Base-by-base conservation (phyloP, 2,888 invertebrate genomes). In the Drosophila rubida region DNA sequence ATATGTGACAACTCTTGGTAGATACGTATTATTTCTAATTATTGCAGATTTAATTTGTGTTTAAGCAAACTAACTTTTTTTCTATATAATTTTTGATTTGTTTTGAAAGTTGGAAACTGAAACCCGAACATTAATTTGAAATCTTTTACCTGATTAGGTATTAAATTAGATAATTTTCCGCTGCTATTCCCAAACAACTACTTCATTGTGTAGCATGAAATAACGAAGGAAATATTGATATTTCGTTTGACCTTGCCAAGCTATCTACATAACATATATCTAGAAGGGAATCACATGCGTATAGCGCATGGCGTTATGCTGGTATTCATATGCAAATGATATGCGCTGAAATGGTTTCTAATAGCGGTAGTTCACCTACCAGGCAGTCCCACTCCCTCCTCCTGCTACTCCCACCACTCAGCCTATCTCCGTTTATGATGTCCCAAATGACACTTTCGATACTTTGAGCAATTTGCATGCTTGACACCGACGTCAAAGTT, bases 381-480 rank as follows among this genome's bases (percentile, higher is more conserved):
- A 30, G 32, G 19, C 32, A 32, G 8, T 11, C n/a, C 11, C 37
- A n/a, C 2, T 8, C 8, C 4, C 4, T 19, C 2, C 37, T 45
- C 7, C n/a, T 1, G 23, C n/a, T 19, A 37, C 25, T 5, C 19
- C 6, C 1, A 9, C 8, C 6, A n/a, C 57, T 13, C 35, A 9
- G 30, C 30, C 35, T 42, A 7, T 13, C 41, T 19, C n/a, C 19
- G 9, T 19, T 63, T 25, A 25, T 55, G 41, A 45, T 41, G 42
- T 35, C 60, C 63, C 61, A 75, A 80, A 83, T 85, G 82, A 82
- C 82, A 82, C 83, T 85, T 85, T 80, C 63, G 67, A 78, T 69
- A 72, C 46, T 69, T 70, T 51, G 51, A 49, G 83, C 78, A 82
- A 85, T 82, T 85, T 82, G 80, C 83, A 85, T 73, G 82, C 86